phyloP scores from a whole-genome alignment of 2,113 vertebrate genomes.

The Leiothrix lutea region DNA sequence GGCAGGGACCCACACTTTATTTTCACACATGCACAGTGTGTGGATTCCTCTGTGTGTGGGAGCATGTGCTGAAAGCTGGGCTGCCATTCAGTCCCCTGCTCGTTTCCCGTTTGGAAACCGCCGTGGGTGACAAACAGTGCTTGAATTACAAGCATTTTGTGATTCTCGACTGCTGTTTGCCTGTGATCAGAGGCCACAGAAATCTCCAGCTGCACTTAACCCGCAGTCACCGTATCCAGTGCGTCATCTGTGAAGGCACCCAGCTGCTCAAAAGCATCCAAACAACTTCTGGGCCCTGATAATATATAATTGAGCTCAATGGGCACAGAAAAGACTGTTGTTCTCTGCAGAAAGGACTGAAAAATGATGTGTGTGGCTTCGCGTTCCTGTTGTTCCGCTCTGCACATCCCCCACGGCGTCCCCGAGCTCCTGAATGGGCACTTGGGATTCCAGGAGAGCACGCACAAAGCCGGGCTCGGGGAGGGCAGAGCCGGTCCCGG shows the following conservation, averaged over 20 bases:
- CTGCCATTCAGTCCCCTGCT: background rate
- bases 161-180: background rate
- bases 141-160: constrained; percentile 35
- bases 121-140: background rate
- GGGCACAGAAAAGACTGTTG: constrained; percentile 6
- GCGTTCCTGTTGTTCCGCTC: background rate
- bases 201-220: constrained; percentile 47
- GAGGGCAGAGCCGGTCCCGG: background rate
- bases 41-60: background rate
- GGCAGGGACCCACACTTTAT: background rate
- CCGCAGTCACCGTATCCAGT: background rate
- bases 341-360: background rate
- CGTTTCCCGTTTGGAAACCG: background rate
- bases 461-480: background rate
- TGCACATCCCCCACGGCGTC: background rate
- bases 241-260: constrained; percentile 13
- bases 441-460: background rate
- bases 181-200: constrained; percentile 35
- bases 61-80: background rate
- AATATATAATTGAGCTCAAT: constrained; percentile 12
- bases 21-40: background rate
- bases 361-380: background rate
- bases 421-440: background rate
- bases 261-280: constrained; percentile 46
- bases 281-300: constrained; percentile 19